Evolutionary conservation across 2,888 invertebrate genomes (phyloP).

Genomic region (Notodonta ziczac): DNA sequence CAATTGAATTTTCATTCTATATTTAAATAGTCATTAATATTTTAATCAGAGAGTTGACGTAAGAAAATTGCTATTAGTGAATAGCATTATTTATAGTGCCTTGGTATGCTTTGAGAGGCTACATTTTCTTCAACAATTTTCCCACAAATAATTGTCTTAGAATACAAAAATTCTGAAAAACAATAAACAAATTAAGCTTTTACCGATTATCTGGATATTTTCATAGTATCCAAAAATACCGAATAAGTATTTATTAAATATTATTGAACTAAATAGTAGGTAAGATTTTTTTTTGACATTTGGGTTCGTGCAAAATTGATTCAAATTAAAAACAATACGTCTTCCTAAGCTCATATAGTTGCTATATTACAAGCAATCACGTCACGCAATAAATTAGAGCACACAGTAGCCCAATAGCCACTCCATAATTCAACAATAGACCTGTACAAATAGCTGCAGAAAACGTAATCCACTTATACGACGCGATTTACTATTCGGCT

Average conservation of each 20-base stretch:
- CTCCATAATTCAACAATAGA: conserved; percentile 32
- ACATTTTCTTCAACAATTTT: too few species aligned
- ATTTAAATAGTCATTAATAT: conserved; percentile 45
- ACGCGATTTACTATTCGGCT: conserved; percentile 59
- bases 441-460: conserved; percentile 43
- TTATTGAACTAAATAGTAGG: too few species aligned
- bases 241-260: too few species aligned
- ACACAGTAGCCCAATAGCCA: conserved; percentile 28
- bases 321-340: too few species aligned
- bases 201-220: too few species aligned
- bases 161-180: too few species aligned
- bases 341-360: background rate
- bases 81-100: background rate
- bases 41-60: conserved; percentile 29
- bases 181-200: too few species aligned
- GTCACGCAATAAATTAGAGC: conserved; percentile 27
- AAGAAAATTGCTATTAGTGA: background rate
- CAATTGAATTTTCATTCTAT: conserved; percentile 43
- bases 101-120: too few species aligned
- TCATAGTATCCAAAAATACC: too few species aligned
- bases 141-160: too few species aligned
- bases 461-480: conserved; percentile 44
- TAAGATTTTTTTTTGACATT: too few species aligned
- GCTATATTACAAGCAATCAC: background rate
- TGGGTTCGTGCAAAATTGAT: too few species aligned